phyloP scores from a whole-genome alignment of 2,797 vertebrate genomes.

The Leucoraja ocellata region DNA sequence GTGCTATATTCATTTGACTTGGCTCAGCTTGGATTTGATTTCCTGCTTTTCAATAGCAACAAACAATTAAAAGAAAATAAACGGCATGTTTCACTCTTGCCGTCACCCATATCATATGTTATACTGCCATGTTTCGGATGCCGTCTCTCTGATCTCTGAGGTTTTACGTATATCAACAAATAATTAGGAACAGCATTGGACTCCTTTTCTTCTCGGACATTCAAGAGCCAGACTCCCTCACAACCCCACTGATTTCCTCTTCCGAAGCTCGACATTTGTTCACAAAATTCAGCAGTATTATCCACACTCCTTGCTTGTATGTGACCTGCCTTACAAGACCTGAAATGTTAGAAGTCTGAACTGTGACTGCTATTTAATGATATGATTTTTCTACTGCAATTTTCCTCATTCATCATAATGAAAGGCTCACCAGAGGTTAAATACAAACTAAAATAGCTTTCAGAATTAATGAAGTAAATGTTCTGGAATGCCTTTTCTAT shows the following conservation, averaged over 20 bases:
- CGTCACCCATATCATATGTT: background rate
- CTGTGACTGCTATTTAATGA: background rate
- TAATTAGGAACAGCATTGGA: slow-evolving; percentile 12
- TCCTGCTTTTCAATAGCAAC: background rate
- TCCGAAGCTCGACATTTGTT: background rate
- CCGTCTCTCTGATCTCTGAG: background rate
- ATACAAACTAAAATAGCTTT: background rate
- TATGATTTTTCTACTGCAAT: background rate
- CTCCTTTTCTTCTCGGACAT: background rate
- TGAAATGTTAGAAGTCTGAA: background rate
- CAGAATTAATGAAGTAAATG: slow-evolving; percentile 5
- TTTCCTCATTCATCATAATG: slow-evolving; percentile 25
- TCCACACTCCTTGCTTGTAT: background rate
- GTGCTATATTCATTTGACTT: background rate
- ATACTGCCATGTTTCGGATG: background rate
- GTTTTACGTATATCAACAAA: slow-evolving; percentile 6
- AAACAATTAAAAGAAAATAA: background rate
- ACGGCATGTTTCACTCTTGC: background rate
- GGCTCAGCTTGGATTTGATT: background rate
- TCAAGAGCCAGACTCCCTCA: background rate
- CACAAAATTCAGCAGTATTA: background rate
- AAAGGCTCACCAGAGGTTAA: slow-evolving; percentile 2
- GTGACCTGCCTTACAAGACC: no score
- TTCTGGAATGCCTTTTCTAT: background rate
- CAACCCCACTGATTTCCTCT: background rate